phyloP scores from a whole-genome alignment of 2,888 invertebrate species.

The Melinaea marsaeus region DNA sequence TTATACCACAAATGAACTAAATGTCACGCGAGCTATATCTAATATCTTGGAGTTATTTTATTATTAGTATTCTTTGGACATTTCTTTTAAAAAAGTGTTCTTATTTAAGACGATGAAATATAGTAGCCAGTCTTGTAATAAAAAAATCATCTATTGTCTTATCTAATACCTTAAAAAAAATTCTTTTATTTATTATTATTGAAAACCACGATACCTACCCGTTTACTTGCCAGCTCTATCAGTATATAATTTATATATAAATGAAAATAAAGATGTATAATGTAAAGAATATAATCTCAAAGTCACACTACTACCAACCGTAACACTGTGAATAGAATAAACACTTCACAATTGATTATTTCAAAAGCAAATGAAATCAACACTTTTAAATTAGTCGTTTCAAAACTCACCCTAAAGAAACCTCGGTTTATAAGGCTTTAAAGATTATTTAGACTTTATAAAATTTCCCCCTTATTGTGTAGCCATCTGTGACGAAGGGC shows the following conservation, averaged over 20 bases:
- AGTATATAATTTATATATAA: no score
- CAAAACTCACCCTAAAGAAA: not conserved
- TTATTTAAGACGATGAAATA: not conserved
- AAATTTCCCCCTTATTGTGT: constrained; percentile 72
- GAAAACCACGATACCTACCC: no score
- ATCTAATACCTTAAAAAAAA: no score
- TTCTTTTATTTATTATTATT: no score
- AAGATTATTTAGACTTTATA: constrained; percentile 78
- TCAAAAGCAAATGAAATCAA: constrained; percentile 4
- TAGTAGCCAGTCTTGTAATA: no score
- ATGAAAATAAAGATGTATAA: no score
- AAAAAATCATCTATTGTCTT: no score
- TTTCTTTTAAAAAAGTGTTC: not conserved
- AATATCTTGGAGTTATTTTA: not conserved
- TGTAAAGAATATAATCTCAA: no score
- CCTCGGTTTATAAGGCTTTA: constrained; percentile 54
- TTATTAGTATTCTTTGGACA: not conserved
- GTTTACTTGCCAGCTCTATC: no score
- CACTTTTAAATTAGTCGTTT: constrained; percentile 5
- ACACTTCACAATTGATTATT: not conserved
- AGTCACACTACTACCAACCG: no score
- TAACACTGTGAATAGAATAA: no score
- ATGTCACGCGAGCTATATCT: not conserved
- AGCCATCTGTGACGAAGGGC: constrained; percentile 75
- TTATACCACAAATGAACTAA: constrained; percentile 37